Conservation (phyloP, 2,888 invertebrate species). For the Dasypogon diadema region DNA sequence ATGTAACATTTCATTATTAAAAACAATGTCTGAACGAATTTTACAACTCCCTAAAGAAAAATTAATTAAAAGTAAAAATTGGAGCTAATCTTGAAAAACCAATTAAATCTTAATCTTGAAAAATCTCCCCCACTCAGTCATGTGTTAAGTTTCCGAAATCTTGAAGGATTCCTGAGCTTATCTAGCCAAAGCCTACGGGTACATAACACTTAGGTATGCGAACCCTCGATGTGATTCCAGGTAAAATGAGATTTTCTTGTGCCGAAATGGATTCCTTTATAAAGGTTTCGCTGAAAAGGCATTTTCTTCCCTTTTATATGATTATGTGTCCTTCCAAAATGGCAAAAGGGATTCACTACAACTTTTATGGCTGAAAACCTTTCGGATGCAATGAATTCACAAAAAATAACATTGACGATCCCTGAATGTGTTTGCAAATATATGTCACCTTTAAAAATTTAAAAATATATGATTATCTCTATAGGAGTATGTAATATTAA, state of each 20-base stretch:
- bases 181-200: slow-evolving; percentile 34
- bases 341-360: slow-evolving; percentile 34
- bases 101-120: slow-evolving; percentile 39
- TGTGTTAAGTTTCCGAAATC: slow-evolving; percentile 36
- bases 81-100: not conserved
- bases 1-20: too few species aligned
- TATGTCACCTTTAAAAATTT: not conserved
- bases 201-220: slow-evolving; percentile 35
- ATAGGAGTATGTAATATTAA: not conserved
- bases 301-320: slow-evolving; percentile 44
- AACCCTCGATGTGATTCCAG: slow-evolving; percentile 46
- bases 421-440: slow-evolving; percentile 11
- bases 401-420: slow-evolving; percentile 11
- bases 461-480: too few species aligned
- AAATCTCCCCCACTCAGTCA: slow-evolving; percentile 27
- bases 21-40: too few species aligned
- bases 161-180: slow-evolving; percentile 24
- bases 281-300: slow-evolving; percentile 45
- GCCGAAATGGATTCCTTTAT: slow-evolving; percentile 41
- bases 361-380: slow-evolving; percentile 34
- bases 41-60: too few species aligned
- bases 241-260: slow-evolving; percentile 44
- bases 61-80: too few species aligned
- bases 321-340: slow-evolving; percentile 44
- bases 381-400: slow-evolving; percentile 40